Conservation (phyloP, 2,113 vertebrate species). For the Gnathochromis pfefferi region DNA sequence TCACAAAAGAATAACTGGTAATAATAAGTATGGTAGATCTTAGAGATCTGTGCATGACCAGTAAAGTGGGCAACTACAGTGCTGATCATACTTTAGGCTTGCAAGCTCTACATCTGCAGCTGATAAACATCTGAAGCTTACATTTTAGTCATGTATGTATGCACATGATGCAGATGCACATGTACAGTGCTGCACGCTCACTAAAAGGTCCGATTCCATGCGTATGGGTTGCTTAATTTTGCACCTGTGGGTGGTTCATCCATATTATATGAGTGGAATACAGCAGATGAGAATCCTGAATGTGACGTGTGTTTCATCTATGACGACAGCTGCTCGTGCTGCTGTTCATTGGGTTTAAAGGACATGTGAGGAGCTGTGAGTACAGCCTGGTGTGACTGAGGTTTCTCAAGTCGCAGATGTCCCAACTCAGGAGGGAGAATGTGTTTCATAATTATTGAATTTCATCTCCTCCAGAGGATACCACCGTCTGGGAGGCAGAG, state of each 20-base stretch:
- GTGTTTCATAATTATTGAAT: not conserved
- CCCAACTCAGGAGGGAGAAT: not conserved
- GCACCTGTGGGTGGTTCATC: not conserved
- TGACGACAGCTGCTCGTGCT: not conserved
- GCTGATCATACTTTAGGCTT: not conserved
- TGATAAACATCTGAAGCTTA: not conserved
- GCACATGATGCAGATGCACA: not conserved
- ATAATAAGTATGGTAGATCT: not conserved
- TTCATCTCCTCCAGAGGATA: not conserved
- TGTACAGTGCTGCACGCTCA: accelerated
- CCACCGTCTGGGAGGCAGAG: not conserved
- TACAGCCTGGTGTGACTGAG: not conserved
- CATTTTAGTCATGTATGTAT: not conserved
- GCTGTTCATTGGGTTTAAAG: not conserved
- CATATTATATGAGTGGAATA: not conserved
- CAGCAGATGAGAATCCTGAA: not conserved
- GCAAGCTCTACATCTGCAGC: not conserved
- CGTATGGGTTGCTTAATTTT: not conserved
- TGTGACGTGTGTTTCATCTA: not conserved
- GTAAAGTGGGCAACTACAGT: not conserved
- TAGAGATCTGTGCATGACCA: not conserved
- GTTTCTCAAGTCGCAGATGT: constrained; percentile 33
- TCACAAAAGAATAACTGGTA: not conserved
- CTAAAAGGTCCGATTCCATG: not conserved
- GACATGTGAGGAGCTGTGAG: not conserved